Evolutionary conservation across 2,113 vertebrate genomes (phyloP).

Genomic region (Melanerpes formicivorus): DNA sequence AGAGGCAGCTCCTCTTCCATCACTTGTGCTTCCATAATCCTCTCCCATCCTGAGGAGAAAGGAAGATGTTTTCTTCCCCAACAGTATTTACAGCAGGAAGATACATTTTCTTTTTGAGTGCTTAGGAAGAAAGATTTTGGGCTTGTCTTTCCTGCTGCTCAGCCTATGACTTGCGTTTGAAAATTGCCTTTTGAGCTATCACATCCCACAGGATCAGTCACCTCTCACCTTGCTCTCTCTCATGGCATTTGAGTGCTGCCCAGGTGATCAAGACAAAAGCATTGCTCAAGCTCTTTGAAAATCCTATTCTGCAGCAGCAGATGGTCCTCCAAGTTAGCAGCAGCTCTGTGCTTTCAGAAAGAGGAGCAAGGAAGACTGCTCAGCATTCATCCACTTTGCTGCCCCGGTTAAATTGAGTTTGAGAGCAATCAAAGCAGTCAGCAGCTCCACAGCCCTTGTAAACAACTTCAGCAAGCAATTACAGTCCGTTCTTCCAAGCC

Average conservation of each 20-base stretch:
- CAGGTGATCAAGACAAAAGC: neutral
- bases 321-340: neutral
- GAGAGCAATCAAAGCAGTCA: neutral
- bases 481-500: neutral
- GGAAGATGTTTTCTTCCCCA: neutral
- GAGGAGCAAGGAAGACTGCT: neutral
- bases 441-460: neutral
- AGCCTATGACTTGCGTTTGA: neutral
- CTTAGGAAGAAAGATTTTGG: neutral
- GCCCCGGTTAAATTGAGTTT: neutral
- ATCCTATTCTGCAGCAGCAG: neutral
- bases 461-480: neutral
- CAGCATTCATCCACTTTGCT: neutral
- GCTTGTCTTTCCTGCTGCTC: neutral
- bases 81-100: neutral
- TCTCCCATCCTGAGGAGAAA: neutral
- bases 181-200: neutral
- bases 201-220: fast-evolving
- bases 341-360: neutral
- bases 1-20: neutral
- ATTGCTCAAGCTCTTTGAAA: neutral
- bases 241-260: neutral
- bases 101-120: neutral
- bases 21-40: neutral
- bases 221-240: neutral